These are phyloP conservation scores for Zootoca vivipara DNA, from an alignment of 2,113 vertebrate genomes.

Conservation along the genomic window DNA sequence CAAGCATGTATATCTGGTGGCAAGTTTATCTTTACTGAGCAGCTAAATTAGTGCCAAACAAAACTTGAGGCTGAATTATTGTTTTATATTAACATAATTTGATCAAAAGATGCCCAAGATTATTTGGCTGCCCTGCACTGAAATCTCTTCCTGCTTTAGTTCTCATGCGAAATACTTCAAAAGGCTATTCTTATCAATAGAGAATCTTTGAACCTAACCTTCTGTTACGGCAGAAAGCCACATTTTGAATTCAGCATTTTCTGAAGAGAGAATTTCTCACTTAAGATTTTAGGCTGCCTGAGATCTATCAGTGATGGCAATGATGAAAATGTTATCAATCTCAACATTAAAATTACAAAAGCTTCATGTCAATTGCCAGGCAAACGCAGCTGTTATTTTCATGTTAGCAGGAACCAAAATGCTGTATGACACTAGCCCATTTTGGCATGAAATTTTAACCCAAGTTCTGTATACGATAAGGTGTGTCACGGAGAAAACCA, in stretches of 20 bases:
- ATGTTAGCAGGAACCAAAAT: neutral
- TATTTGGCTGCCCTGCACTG: conserved; percentile 53
- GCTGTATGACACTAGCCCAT: neutral
- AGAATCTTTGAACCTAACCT: conserved; percentile 26
- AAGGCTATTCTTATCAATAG: conserved; percentile 37
- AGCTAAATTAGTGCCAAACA: conserved; percentile 47
- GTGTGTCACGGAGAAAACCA: too few species aligned
- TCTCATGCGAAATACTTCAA: conserved; percentile 55
- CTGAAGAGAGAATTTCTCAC: neutral
- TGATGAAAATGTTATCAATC: neutral
- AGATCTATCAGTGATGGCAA: neutral
- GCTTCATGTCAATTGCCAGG: neutral
- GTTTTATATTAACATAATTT: conserved; percentile 60
- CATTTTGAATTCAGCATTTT: conserved; percentile 20
- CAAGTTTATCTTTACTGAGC: conserved; percentile 58
- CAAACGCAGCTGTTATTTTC: neutral
- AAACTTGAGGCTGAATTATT: conserved; percentile 45
- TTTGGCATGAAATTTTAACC: too few species aligned
- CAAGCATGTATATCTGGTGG: conserved; percentile 49
- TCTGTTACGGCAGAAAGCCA: conserved; percentile 39
- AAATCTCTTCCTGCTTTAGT: conserved; percentile 48
- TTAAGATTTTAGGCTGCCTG: neutral
- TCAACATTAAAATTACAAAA: neutral
- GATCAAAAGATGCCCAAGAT: conserved; percentile 49
- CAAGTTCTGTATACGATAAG: too few species aligned